Evolutionary conservation across 1,140 invertebrate species (phyloP), one percentile per base, ranked within the genome.

Genomic region (Drosophila lini): DNA sequence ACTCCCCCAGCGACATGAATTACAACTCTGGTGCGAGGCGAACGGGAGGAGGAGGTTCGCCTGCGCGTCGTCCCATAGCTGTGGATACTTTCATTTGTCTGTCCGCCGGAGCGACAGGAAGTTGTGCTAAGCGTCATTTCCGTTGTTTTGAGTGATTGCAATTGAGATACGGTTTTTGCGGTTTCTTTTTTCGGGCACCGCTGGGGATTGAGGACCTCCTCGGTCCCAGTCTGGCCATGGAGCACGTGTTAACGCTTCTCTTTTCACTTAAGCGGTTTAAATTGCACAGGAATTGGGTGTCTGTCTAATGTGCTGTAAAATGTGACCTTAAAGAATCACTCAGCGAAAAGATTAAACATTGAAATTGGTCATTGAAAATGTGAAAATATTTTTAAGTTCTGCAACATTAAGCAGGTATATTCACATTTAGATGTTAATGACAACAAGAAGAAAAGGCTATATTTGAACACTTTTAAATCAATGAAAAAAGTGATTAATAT

Each of bases 71-170:
- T 74, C 69, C 75, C 64, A 45, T 78, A 59, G 45, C 80, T 69
- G 48, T 61, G 63, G 63, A 63, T 70, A 64, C 79, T 73, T 61
- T 75, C 69, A 41, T 82, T 65, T 77, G 76, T 81, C 76, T 78
- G 81, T 70, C 77, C 77, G 73, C 28, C 68, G 70, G 64, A 80
- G 76, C 74, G 84, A 83, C 85, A 83, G 84, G 84, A 89, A 89
- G 80, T 89, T 89, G 78, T 89, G 80, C 84, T 89, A 90, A 89
- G 84, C 84, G 84, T 84, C 84, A 89, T 89, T 89, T 89, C 84
- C 84, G 84, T 84, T 89, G 85, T 90, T 89, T 89, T 89, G 84
- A 89, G 84, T 89, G 84, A 89, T 89, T 89, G 84, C 84, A 89
- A 89, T 89, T 84, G 84, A 89, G 84, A 89, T 89, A 89, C 80